Conservation (phyloP, 1,140 invertebrate genomes). For the Lamellibrachia luymesi region DNA sequence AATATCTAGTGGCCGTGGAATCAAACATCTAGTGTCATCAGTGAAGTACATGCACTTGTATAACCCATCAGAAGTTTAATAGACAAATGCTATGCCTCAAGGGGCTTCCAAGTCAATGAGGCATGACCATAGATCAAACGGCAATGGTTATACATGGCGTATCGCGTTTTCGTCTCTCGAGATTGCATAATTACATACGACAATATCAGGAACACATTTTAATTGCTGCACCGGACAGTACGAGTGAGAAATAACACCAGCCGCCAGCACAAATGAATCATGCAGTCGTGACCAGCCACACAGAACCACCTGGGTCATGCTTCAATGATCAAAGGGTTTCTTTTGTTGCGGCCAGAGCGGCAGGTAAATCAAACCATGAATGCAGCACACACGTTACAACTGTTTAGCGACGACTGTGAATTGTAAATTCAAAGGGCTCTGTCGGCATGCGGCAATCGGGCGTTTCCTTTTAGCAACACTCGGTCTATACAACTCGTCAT, state of each 20-base stretch:
- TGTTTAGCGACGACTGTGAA: not conserved
- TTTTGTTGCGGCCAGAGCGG: not conserved
- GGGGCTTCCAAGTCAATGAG: not conserved
- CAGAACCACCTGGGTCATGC: not conserved
- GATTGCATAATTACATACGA: not conserved
- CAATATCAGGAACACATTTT: not conserved
- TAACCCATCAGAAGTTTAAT: not conserved
- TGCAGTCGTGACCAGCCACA: not conserved
- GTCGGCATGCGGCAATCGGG: not conserved
- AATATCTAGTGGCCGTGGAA: not conserved
- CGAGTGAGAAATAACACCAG: not conserved
- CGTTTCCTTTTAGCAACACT: not conserved
- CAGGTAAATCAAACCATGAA: not conserved
- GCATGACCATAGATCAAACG: not conserved
- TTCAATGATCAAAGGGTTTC: not conserved
- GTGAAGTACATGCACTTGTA: not conserved
- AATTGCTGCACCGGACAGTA: not conserved
- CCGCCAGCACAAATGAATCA: not conserved
- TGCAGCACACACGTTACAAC: not conserved
- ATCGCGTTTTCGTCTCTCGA: not conserved
- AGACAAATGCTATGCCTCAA: not conserved
- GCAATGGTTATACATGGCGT: not conserved
- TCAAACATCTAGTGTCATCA: not conserved
- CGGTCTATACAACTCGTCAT: not conserved
- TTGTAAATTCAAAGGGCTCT: not conserved